Evolutionary conservation across 2,113 vertebrate genomes (phyloP).

Genomic region (Phocoena sinus): DNA sequence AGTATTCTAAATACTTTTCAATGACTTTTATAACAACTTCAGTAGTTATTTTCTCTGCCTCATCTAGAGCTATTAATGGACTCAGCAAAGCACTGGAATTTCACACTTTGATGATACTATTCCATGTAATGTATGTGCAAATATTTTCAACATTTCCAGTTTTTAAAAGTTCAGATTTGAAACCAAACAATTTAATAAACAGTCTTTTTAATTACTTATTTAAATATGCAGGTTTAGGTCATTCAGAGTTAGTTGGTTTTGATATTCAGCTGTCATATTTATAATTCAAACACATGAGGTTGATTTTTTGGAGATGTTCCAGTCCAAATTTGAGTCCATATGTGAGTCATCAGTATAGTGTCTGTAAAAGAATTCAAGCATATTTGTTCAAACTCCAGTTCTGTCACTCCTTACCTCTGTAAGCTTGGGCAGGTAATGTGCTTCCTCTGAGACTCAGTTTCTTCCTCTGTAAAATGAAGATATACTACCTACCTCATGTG

Average conservation of each 20-base stretch:
- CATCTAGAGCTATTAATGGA: neutral
- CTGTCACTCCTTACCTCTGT: neutral
- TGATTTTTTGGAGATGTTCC: neutral
- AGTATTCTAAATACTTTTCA: neutral
- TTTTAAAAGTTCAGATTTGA: neutral
- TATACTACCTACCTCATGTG: conserved; percentile 46
- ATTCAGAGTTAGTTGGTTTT: neutral
- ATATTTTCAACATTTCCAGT: neutral
- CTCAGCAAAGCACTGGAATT: neutral
- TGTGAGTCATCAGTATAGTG: neutral
- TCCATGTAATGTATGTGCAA: neutral
- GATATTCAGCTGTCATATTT: neutral
- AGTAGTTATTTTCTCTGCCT: neutral
- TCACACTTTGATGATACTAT: neutral
- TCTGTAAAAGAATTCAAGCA: neutral
- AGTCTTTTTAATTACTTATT: neutral
- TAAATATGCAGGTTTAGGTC: neutral
- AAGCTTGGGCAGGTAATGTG: neutral
- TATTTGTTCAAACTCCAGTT: neutral
- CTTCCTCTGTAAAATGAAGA: conserved; percentile 22
- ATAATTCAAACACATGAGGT: neutral
- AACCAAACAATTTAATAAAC: neutral
- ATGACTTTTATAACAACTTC: neutral
- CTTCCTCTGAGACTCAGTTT: neutral
- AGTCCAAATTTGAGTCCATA: neutral